Evolutionary conservation across 2,888 invertebrate species (phyloP).

Genomic region (Eupithecia insigniata): DNA sequence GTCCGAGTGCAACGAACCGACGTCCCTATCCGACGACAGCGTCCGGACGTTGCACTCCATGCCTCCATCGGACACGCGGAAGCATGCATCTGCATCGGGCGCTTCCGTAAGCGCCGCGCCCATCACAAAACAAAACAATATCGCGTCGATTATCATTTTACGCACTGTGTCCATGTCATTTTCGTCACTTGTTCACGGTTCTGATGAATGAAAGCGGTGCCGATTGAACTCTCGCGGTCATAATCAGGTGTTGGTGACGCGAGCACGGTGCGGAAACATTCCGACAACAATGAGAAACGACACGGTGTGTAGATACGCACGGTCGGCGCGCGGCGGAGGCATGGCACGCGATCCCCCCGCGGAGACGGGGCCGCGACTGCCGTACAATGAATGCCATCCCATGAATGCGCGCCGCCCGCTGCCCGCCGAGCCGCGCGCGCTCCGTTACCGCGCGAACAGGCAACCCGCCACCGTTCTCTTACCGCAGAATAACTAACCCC

Average conservation of each 20-base stretch:
- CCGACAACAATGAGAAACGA: conserved; percentile 63
- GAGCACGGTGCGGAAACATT: conserved; percentile 63
- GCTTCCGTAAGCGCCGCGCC: conserved; percentile 82
- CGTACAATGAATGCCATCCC: conserved; percentile 78
- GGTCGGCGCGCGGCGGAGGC: conserved; percentile 9
- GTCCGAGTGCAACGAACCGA: conserved; percentile 86
- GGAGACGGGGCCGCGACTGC: conserved; percentile 78
- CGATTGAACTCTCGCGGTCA: conserved; percentile 65
- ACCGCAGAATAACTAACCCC: conserved; percentile 78
- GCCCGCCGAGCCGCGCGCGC: conserved; percentile 42
- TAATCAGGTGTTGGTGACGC: conserved; percentile 67
- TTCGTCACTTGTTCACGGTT: conserved; percentile 72
- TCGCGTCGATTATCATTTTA: conserved; percentile 82
- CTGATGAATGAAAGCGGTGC: conserved; percentile 66
- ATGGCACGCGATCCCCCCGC: conserved; percentile 68
- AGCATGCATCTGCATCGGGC: conserved; percentile 77
- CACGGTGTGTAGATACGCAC: conserved; percentile 59
- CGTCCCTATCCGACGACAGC: conserved; percentile 88
- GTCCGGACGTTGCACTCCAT: conserved; percentile 87
- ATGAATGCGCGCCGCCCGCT: conserved; percentile 68
- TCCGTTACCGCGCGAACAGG: conserved; percentile 46
- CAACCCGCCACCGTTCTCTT: conserved; percentile 69
- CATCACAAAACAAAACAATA: conserved; percentile 83
- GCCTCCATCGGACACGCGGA: conserved; percentile 72
- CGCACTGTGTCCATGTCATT: conserved; percentile 82